A percentile compares a stretch with the other conserved stretches of the same genome.
These are phyloP conservation scores for Tortrix viridana DNA, from an alignment of 2,888 invertebrate species.

Conservation along the genomic window DNA sequence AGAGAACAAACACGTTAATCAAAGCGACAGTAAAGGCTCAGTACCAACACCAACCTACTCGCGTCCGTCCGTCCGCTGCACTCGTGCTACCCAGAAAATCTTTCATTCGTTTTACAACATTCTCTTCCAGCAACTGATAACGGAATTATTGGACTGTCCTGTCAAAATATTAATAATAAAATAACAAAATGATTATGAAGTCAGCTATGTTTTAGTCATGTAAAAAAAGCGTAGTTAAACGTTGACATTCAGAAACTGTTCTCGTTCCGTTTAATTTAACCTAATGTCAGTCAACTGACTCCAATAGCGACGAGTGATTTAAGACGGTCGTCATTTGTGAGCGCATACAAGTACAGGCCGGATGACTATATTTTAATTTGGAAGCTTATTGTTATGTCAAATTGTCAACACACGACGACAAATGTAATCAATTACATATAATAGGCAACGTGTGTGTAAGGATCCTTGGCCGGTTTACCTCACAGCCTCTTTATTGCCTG, in stretches of 20 bases:
- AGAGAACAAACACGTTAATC: conserved; percentile 60
- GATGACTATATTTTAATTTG: not conserved
- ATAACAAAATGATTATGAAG: not conserved
- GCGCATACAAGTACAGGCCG: not conserved
- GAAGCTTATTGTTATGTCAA: not conserved
- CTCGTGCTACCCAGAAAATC: conserved; percentile 6
- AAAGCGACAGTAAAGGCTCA: conserved; percentile 49
- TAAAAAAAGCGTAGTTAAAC: too few relatives aligned
- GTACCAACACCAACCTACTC: too few relatives aligned
- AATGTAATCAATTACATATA: conserved; percentile 22
- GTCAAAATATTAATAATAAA: not conserved
- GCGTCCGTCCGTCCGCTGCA: not conserved
- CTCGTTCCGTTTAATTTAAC: too few relatives aligned
- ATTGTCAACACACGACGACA: conserved; percentile 1
- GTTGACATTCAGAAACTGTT: too few relatives aligned
- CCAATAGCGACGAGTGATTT: not conserved
- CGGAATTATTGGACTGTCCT: conserved; percentile 8
- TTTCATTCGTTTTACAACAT: conserved; percentile 14
- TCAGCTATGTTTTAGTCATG: too few relatives aligned
- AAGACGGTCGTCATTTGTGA: not conserved
- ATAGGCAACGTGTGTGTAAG: conserved; percentile 37
- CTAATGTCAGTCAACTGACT: not conserved
- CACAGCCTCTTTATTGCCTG: conserved; percentile 44
- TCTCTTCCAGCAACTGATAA: conserved; percentile 5
- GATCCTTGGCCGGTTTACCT: conserved; percentile 56